Evolutionary conservation across 2,113 vertebrate genomes (phyloP).

Genomic region (Formicarius rufipectus): DNA sequence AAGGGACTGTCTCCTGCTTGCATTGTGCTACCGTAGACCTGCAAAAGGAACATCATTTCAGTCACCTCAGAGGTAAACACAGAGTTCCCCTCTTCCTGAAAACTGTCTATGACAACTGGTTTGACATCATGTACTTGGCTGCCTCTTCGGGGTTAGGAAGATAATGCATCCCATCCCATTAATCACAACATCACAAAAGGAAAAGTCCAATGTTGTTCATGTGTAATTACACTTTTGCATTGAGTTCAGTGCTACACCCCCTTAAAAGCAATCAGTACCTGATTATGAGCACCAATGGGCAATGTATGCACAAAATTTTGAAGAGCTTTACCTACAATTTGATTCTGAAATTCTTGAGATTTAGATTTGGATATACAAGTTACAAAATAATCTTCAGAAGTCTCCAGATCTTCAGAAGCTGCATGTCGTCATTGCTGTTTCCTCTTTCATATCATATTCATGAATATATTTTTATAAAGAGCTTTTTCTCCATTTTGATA

Average conservation of each 20-base stretch:
- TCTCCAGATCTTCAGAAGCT: background rate
- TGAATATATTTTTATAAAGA: background rate
- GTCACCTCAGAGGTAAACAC: background rate
- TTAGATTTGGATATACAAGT: background rate
- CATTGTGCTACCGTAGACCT: background rate
- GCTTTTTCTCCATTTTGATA: background rate
- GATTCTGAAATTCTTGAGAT: background rate
- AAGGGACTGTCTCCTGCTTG: background rate
- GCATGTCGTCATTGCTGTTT: background rate
- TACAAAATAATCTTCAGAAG: background rate
- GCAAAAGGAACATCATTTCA: background rate
- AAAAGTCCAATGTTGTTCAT: background rate
- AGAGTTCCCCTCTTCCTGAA: background rate
- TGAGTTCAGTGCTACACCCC: background rate
- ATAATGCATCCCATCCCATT: background rate
- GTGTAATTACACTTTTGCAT: background rate
- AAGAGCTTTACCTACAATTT: background rate
- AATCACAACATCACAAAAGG: background rate
- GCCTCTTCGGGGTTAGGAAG: background rate
- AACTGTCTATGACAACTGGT: background rate
- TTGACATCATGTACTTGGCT: fast-evolving
- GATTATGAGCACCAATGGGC: fast-evolving
- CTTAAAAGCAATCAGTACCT: background rate
- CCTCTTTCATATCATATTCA: background rate
- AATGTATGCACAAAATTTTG: background rate